Evolutionary conservation across 2,888 invertebrate genomes (phyloP).

Genomic region (Herminia tarsipennalis): DNA sequence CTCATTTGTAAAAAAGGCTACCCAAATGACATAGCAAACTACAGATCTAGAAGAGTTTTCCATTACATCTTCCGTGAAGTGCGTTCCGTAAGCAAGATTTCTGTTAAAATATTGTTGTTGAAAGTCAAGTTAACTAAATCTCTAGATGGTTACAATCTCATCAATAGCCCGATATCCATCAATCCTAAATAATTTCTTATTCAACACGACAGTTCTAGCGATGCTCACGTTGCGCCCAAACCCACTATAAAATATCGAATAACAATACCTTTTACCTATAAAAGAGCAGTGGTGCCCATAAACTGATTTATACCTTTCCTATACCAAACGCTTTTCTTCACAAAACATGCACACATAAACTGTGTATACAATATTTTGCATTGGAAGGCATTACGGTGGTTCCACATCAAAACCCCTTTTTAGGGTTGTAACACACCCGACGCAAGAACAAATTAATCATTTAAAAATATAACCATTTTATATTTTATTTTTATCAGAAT

Average conservation of each 20-base stretch:
- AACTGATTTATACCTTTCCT: conserved; percentile 4
- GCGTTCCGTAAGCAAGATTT: too few relatives aligned
- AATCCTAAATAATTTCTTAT: neutral
- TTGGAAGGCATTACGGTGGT: conserved; percentile 39
- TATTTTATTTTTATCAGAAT: too few relatives aligned
- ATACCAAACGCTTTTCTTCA: conserved; percentile 6
- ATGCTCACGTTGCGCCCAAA: neutral
- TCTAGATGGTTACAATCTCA: too few relatives aligned
- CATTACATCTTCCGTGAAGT: too few relatives aligned
- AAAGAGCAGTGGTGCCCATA: conserved; percentile 10
- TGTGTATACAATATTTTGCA: conserved; percentile 42
- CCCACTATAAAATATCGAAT: conserved; percentile 6
- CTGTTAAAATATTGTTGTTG: too few relatives aligned
- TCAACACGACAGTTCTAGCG: neutral
- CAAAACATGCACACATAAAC: conserved; percentile 14
- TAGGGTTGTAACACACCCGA: neutral
- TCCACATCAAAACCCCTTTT: conserved; percentile 8
- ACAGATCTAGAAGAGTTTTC: too few relatives aligned
- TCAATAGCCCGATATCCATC: too few relatives aligned
- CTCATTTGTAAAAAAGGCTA: too few relatives aligned
- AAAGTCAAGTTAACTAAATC: too few relatives aligned
- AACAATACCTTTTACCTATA: conserved; percentile 7
- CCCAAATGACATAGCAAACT: too few relatives aligned
- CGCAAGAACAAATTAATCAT: too few relatives aligned
- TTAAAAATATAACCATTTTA: too few relatives aligned